These are phyloP conservation scores for Pseudomyrmex dendroicus DNA, from an alignment of 1,140 invertebrate species.

Conservation along the genomic window DNA sequence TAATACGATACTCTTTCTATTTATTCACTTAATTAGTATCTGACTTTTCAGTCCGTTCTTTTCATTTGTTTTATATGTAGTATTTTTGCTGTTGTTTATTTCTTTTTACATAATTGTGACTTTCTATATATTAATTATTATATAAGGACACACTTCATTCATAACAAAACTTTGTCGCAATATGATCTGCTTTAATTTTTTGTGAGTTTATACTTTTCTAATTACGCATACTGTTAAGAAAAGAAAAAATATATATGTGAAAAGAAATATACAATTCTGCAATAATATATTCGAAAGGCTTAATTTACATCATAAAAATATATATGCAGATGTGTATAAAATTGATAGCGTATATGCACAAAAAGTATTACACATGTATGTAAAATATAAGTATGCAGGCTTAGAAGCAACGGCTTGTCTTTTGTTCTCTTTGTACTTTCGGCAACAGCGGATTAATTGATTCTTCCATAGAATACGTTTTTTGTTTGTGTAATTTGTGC, in stretches of 20 bases:
- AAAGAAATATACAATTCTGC: background rate
- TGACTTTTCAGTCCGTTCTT: conserved; percentile 9
- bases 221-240: too few species aligned
- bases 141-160: background rate
- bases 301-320: conserved; percentile 6
- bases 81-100: background rate
- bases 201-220: too few species aligned
- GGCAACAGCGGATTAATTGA: conserved; percentile 29
- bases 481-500: conserved; percentile 32
- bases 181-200: too few species aligned
- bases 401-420: conserved; percentile 43
- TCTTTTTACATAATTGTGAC: background rate
- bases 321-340: conserved; percentile 18
- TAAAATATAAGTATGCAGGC: conserved; percentile 29
- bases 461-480: conserved; percentile 15
- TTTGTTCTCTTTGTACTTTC: conserved; percentile 60
- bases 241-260: too few species aligned
- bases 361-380: conserved; percentile 11
- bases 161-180: background rate
- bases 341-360: background rate
- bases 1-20: background rate
- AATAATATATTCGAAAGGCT: too few species aligned
- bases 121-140: background rate
- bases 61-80: conserved; percentile 29
- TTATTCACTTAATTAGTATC: conserved; percentile 2